Conservation (phyloP, 2,797 vertebrate genomes). For the Diplodus sargus region DNA sequence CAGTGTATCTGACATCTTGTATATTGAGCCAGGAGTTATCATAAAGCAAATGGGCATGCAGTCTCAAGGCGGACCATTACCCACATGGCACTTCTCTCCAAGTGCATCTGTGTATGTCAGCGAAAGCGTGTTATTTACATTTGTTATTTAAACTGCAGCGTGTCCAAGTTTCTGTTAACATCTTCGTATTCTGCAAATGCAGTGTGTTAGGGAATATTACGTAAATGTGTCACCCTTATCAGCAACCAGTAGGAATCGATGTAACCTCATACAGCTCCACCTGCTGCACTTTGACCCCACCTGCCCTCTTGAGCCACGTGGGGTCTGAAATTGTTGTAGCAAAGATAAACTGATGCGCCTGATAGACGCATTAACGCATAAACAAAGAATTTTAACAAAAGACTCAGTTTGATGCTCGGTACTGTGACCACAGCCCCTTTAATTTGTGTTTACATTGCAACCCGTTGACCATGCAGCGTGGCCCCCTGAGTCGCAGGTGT, state of each 20-base stretch:
- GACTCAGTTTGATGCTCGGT: background rate
- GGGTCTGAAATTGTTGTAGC: slow-evolving; percentile 5
- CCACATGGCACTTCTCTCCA: background rate
- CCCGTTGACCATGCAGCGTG: background rate
- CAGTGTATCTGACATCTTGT: slow-evolving; percentile 26
- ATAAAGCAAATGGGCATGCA: slow-evolving; percentile 1
- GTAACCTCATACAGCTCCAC: slow-evolving; percentile 27
- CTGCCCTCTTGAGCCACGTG: slow-evolving; percentile 6
- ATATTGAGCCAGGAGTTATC: slow-evolving; percentile 24
- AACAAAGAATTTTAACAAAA: background rate
- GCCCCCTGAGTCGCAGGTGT: slow-evolving; percentile 16
- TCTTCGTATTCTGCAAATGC: background rate
- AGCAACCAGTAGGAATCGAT: slow-evolving; percentile 13
- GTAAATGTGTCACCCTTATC: slow-evolving; percentile 26
- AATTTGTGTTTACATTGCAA: slow-evolving; percentile 21
- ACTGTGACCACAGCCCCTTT: background rate
- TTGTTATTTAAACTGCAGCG: slow-evolving; percentile 15
- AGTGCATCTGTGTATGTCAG: background rate
- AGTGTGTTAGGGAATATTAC: background rate
- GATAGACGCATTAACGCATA: background rate
- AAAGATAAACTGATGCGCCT: background rate
- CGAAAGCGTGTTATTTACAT: slow-evolving; percentile 8
- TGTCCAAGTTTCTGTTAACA: background rate
- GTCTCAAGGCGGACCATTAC: background rate
- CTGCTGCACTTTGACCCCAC: background rate